These are phyloP conservation scores for Megalopta genalis DNA, from an alignment of 1,140 invertebrate species.

Conservation along the genomic window DNA sequence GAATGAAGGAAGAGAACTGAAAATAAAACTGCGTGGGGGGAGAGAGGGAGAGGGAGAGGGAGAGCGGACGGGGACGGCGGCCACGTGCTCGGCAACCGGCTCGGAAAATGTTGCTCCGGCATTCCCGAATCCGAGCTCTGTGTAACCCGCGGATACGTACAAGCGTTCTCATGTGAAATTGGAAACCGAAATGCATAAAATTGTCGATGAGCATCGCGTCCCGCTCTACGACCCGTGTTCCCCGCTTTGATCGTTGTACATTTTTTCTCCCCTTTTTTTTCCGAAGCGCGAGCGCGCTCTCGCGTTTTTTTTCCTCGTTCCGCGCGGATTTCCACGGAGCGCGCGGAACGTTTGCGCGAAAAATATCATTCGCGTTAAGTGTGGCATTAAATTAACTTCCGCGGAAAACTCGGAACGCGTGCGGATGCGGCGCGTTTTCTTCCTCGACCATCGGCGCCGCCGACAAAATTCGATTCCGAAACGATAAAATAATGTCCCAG, in stretches of 20 bases:
- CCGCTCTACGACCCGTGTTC: neutral
- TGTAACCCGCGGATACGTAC: conserved; percentile 1
- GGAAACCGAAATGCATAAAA: conserved; percentile 12
- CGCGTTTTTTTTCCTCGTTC: neutral
- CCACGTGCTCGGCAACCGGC: neutral
- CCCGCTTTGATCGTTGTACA: neutral
- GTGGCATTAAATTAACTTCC: conserved; percentile 25
- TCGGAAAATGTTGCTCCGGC: neutral
- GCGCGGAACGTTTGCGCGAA: conserved; percentile 16
- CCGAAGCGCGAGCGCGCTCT: no score
- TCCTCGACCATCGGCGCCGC: no score
- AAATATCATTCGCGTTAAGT: conserved; percentile 35
- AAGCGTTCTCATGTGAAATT: conserved; percentile 21
- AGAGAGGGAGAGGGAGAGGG: neutral
- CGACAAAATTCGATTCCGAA: no score
- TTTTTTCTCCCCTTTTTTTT: neutral
- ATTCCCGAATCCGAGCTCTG: neutral
- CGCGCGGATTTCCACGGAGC: neutral
- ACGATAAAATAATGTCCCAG: no score
- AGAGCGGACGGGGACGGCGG: neutral
- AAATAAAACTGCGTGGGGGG: conserved; percentile 7
- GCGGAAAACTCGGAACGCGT: neutral
- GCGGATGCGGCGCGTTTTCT: neutral
- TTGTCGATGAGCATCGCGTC: neutral
- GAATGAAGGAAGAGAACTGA: neutral